These are phyloP conservation scores for Ophiothrix spiculata DNA, from an alignment of 35 echinoderm and acorn worm genomes.

Conservation along the genomic window DNA sequence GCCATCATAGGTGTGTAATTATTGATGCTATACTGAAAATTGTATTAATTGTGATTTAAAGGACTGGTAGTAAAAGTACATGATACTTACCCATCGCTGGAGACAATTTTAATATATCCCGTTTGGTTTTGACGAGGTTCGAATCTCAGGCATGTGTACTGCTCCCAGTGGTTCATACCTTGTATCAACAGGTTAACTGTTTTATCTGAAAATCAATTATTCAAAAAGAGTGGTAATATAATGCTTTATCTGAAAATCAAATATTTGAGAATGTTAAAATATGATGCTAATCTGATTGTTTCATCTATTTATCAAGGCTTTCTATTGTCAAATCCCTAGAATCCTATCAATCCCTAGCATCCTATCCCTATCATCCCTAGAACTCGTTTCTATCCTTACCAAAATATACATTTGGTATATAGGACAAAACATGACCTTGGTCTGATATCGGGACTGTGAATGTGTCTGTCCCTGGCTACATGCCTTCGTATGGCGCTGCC, in stretches of 20 bases:
- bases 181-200: slow-evolving; percentile 37
- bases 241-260: neutral
- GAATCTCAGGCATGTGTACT: slow-evolving; percentile 72
- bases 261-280: no score
- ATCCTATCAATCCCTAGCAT: neutral
- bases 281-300: no score
- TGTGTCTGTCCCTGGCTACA: no score
- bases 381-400: neutral
- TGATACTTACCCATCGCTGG: slow-evolving; percentile 35
- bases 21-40: neutral
- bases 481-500: no score
- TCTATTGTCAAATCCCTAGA: no score
- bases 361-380: neutral
- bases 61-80: no score
- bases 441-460: no score
- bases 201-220: slow-evolving; percentile 30
- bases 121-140: slow-evolving; percentile 50
- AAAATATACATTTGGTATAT: neutral
- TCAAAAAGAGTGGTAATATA: neutral
- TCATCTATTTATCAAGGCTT: no score
- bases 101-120: slow-evolving; percentile 40
- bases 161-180: slow-evolving; percentile 65
- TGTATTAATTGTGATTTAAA: neutral
- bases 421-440: no score
- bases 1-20: neutral